These are phyloP conservation scores for Ictalurus furcatus DNA, from an alignment of 2,113 vertebrate species.

Conservation along the genomic window DNA sequence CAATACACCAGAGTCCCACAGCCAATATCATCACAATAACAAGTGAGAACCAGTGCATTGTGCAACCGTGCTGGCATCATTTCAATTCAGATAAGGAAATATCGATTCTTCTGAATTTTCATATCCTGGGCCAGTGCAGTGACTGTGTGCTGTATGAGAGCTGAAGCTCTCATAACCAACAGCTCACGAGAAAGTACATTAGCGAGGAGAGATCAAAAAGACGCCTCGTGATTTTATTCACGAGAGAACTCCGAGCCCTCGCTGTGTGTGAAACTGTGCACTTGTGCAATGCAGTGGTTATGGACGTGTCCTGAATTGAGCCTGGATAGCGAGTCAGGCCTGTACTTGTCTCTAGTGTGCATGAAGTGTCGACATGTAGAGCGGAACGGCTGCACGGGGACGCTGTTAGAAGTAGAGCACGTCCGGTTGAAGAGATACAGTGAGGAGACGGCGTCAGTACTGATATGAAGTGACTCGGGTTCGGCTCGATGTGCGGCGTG, in stretches of 20 bases:
- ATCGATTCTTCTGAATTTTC: background rate
- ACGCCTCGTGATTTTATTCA: conserved; percentile 42
- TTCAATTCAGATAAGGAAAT: background rate
- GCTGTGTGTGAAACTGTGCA: conserved; percentile 30
- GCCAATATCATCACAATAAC: background rate
- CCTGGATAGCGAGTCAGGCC: background rate
- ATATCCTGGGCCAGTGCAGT: conserved; percentile 2
- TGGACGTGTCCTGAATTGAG: background rate
- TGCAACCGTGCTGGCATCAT: background rate
- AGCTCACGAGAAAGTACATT: background rate
- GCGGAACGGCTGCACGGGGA: background rate
- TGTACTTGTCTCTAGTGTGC: background rate
- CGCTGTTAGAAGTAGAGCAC: background rate
- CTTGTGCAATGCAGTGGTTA: background rate
- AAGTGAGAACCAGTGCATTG: background rate
- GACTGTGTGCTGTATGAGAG: background rate
- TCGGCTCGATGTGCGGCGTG: background rate
- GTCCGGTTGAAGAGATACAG: background rate
- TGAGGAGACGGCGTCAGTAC: background rate
- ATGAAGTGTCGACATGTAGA: background rate
- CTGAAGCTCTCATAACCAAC: background rate
- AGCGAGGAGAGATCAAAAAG: conserved; percentile 32
- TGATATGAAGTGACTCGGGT: background rate
- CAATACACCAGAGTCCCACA: background rate
- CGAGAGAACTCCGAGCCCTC: background rate